Evolutionary conservation across 2,888 invertebrate species (phyloP).

Genomic region (Pollenia griseotomentosa): DNA sequence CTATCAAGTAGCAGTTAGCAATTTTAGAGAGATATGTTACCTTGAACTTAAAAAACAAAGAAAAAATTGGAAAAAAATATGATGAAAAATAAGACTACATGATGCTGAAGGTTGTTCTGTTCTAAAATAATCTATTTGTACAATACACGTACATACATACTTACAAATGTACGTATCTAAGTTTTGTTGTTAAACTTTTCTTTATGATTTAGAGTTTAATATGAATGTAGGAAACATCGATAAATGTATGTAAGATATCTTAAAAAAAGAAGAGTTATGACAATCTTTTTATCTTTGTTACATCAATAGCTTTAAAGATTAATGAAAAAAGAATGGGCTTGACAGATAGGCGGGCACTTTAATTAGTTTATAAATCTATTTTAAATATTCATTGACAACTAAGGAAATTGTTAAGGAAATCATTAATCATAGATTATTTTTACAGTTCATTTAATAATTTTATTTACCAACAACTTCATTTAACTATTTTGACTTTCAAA

Average conservation of each 20-base stretch:
- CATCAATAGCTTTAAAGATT: background rate
- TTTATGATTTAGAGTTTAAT: conserved; percentile 14
- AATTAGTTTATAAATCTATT: background rate
- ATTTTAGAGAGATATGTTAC: conserved; percentile 51
- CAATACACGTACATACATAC: too few species aligned
- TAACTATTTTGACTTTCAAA: conserved; percentile 16
- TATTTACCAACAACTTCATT: background rate
- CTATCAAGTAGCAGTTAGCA: conserved; percentile 58
- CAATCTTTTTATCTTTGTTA: background rate
- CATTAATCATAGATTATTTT: background rate
- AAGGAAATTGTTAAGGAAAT: conserved; percentile 3
- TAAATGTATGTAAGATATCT: background rate
- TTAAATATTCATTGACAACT: background rate
- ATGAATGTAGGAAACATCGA: conserved; percentile 21
- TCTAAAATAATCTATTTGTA: background rate
- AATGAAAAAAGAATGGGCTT: background rate
- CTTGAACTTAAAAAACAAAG: conserved; percentile 69
- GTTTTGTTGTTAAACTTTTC: background rate
- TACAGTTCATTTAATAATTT: background rate
- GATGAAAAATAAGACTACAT: conserved; percentile 43
- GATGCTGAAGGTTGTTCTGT: conserved; percentile 53
- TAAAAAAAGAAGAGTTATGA: conserved; percentile 1
- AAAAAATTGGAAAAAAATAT: conserved; percentile 15
- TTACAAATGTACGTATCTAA: too few species aligned
- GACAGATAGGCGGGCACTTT: background rate